These are phyloP conservation scores for Torymus tubicola DNA, from an alignment of 2,888 invertebrate species.

Conservation along the genomic window DNA sequence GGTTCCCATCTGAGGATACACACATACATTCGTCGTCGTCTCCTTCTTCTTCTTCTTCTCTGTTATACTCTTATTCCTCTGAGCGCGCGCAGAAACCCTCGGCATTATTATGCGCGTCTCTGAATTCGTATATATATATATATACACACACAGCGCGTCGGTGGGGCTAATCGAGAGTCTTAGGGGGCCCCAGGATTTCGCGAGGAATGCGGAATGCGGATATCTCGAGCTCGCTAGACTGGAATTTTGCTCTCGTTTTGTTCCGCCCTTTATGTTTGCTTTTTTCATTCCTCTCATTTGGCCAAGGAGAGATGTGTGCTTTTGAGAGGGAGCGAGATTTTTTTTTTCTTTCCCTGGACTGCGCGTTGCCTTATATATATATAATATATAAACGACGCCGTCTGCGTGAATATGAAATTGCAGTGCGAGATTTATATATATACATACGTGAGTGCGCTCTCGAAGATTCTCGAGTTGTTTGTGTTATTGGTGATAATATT, in stretches of 20 bases:
- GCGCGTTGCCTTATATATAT: too few species aligned
- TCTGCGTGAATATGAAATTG: too few species aligned
- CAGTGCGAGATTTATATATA: too few species aligned
- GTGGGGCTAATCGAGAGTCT: slow-evolving; percentile 27
- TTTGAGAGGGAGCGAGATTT: too few species aligned
- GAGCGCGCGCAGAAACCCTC: background rate
- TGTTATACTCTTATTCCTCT: too few species aligned
- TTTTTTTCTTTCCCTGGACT: too few species aligned
- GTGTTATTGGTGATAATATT: slow-evolving; percentile 8
- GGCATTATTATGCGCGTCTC: slow-evolving; percentile 18
- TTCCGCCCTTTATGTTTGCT: slow-evolving; percentile 1
- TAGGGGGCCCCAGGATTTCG: slow-evolving; percentile 16
- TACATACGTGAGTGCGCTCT: too few species aligned
- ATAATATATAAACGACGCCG: too few species aligned
- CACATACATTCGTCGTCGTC: background rate
- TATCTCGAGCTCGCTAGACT: slow-evolving; percentile 32
- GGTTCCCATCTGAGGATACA: background rate
- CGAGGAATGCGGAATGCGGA: slow-evolving; percentile 51
- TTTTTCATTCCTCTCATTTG: background rate
- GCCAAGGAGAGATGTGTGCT: background rate
- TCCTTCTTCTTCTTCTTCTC: too few species aligned
- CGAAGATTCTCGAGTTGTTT: background rate
- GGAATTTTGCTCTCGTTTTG: slow-evolving; percentile 36
- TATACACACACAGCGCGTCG: too few species aligned
- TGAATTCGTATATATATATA: slow-evolving; percentile 26